phyloP scores from a whole-genome alignment of 2,888 invertebrate genomes.

The Tetragonula carbonaria region DNA sequence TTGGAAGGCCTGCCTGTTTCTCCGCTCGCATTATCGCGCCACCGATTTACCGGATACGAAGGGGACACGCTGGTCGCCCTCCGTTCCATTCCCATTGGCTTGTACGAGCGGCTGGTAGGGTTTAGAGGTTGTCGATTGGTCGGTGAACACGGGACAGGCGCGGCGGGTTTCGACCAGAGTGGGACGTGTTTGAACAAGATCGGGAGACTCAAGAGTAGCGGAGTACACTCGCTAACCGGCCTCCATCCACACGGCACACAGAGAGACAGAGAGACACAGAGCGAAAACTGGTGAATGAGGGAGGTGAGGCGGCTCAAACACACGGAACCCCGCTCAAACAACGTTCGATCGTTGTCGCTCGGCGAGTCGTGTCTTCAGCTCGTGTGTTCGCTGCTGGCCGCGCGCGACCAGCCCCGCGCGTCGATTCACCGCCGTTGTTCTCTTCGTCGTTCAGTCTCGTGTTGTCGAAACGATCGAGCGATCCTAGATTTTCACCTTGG shows the following conservation, averaged over 20 bases:
- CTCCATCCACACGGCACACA: constrained; percentile 81
- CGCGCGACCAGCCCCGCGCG: constrained; percentile 28
- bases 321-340: constrained; percentile 68
- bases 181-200: constrained; percentile 83
- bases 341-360: constrained; percentile 43
- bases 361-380: constrained; percentile 37
- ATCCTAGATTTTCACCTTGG: constrained; percentile 47
- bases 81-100: constrained; percentile 48
- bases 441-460: constrained; percentile 13
- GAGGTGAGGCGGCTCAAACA: constrained; percentile 70
- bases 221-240: constrained; percentile 83
- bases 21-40: constrained; percentile 41
- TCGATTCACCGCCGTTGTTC: not conserved
- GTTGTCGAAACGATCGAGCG: constrained; percentile 74
- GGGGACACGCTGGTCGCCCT: constrained; percentile 25
- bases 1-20: constrained; percentile 9
- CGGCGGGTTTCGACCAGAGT: constrained; percentile 50
- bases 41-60: constrained; percentile 40
- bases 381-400: constrained; percentile 37
- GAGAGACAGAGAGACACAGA: constrained; percentile 70
- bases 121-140: constrained; percentile 42
- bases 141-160: constrained; percentile 54
- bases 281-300: constrained; percentile 55
- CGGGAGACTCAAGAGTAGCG: constrained; percentile 81
- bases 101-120: constrained; percentile 31